phyloP scores from a whole-genome alignment of 2,113 vertebrate species.

The Myrmecobius fasciatus region DNA sequence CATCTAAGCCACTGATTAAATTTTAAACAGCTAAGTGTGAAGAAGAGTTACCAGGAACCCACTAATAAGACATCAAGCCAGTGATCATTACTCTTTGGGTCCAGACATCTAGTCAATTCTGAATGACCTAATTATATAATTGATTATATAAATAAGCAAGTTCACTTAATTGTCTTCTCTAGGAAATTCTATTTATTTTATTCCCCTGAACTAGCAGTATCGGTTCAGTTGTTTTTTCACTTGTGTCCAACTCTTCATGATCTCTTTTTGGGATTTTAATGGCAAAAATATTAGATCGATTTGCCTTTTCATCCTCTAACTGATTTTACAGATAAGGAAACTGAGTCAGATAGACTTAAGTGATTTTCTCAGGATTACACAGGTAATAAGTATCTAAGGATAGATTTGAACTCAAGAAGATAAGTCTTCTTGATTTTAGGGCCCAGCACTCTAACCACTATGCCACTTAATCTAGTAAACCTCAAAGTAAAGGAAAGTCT shows the following conservation, averaged over 20 bases:
- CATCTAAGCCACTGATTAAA: neutral
- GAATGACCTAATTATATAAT: neutral
- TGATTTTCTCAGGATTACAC: too few species aligned
- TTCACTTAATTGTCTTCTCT: neutral
- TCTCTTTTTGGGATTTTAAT: too few species aligned
- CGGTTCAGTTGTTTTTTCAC: too few species aligned
- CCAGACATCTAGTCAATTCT: neutral
- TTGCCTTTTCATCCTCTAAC: too few species aligned
- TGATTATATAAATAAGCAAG: neutral
- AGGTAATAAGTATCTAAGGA: too few species aligned
- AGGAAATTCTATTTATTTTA: neutral
- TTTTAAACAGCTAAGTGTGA: neutral
- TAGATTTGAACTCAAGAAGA: too few species aligned
- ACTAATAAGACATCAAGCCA: neutral
- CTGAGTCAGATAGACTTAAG: too few species aligned
- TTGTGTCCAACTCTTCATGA: too few species aligned
- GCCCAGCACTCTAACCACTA: too few species aligned
- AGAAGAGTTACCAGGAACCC: neutral
- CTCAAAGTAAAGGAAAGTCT: neutral
- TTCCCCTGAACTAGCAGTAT: neutral
- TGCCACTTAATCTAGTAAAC: neutral
- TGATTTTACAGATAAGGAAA: too few species aligned
- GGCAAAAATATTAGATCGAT: too few species aligned
- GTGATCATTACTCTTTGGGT: neutral
- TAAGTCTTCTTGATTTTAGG: too few species aligned